Evolutionary conservation across 2,888 invertebrate genomes (phyloP).

Genomic region (Pegoplata infirma): DNA sequence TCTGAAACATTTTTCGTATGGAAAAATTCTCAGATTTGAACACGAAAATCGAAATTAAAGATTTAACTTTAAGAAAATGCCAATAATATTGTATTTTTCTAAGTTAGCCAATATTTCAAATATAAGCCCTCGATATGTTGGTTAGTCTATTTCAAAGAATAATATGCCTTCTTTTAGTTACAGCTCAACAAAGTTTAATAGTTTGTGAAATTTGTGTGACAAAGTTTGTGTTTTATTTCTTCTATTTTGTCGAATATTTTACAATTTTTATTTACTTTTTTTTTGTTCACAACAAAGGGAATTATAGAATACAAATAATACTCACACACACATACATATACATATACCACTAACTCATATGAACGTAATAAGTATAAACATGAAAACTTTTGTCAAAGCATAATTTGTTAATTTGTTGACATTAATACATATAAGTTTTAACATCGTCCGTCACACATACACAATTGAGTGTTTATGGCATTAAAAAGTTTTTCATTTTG

Average conservation of each 20-base stretch:
- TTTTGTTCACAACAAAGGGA: slow-evolving; percentile 37
- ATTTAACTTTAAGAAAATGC: no score
- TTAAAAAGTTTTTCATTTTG: slow-evolving; percentile 46
- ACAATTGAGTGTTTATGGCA: slow-evolving; percentile 44
- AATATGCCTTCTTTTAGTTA: slow-evolving; percentile 27
- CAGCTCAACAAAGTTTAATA: slow-evolving; percentile 42
- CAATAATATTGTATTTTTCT: no score
- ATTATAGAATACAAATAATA: slow-evolving; percentile 26
- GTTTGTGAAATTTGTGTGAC: slow-evolving; percentile 53
- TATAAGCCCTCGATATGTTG: no score
- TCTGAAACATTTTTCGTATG: no score
- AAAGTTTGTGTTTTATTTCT: slow-evolving; percentile 30
- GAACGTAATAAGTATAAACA: slow-evolving; percentile 14
- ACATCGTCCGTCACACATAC: slow-evolving; percentile 42
- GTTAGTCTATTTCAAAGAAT: slow-evolving; percentile 34
- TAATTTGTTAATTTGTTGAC: slow-evolving; percentile 63
- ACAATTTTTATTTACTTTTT: no score
- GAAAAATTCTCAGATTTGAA: no score
- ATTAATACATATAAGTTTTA: slow-evolving; percentile 55
- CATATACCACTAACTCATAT: no score
- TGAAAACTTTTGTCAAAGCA: slow-evolving; percentile 55
- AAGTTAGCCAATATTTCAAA: no score
- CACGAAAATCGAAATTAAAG: no score
- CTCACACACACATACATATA: no score
- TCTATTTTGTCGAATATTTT: slow-evolving; percentile 5